Base-by-base conservation (phyloP, 2,113 vertebrate species). In the Malurus elegans region DNA sequence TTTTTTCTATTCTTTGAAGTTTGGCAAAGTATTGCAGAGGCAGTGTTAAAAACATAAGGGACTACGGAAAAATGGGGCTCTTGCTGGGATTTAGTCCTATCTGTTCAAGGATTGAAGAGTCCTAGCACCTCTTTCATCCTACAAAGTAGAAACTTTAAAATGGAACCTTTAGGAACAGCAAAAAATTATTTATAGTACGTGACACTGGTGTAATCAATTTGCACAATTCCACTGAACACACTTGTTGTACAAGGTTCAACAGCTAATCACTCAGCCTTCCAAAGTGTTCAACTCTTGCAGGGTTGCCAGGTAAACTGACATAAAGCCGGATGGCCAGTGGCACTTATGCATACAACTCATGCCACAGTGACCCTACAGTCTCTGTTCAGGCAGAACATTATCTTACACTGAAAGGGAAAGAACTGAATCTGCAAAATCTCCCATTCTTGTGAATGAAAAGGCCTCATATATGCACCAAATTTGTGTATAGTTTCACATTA, bases 251-350 rank as follows among this genome's bases (percentile, higher is more conserved):
- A 42, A 2, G 2, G 45, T 70, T 90, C 38, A 60, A 54, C 4
- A 88, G 74, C 50, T 42, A n/a, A 66, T 60, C 70, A 7, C 38
- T 23, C 66, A 69, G 79, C 67, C 80, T 86, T 64, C 60, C 73
- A 79, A 9, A 2, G 0, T 18, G 56, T 58, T 76, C 69, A 82
- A 0, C 38, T 56, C 57, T 28, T 26, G 42, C 4, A 1, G 60
- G 13, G 31, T 7, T 93, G 78, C 69, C 65, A 69, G 64, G 73
- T 73, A 50, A 93, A 95, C 24, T 73, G 85, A 36, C 0, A 1
- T 4, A 4, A 50, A 18, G 76, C 66, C 0, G 0, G 53, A 42
- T 2, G 32, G 32, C 8, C 50, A 19, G 50, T 2, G 18, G 31
- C 58, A 67, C 47, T 53, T 10, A 29, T 8, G 21, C 38, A 56